A percentile compares a stretch with the other conserved stretches of the same genome.
phyloP scores from a whole-genome alignment of 2,797 vertebrate species.

The Lutjanus argentimaculatus region DNA sequence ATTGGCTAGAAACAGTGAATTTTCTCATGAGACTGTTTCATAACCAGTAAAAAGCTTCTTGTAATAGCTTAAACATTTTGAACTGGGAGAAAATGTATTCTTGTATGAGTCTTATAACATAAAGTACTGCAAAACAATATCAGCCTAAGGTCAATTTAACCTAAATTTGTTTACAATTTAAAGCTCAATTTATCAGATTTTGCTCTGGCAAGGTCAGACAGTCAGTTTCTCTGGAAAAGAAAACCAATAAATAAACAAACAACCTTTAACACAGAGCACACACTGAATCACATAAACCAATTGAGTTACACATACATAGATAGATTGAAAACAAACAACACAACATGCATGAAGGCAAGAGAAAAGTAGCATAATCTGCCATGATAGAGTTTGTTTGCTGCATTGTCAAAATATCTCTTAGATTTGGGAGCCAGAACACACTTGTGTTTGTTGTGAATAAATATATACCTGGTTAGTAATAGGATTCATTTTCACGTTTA shows the following conservation, averaged over 20 bases:
- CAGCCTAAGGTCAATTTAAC: slow-evolving; percentile 48
- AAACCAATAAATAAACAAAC: slow-evolving; percentile 61
- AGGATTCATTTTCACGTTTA: slow-evolving; percentile 82
- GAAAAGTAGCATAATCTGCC: slow-evolving; percentile 53
- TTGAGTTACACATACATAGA: slow-evolving; percentile 69
- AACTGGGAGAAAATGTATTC: not conserved
- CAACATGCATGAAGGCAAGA: slow-evolving; percentile 38
- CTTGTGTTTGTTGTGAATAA: slow-evolving; percentile 72
- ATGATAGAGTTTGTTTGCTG: slow-evolving; percentile 70
- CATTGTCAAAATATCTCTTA: slow-evolving; percentile 74
- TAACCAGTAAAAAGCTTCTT: not conserved
- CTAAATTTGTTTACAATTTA: slow-evolving; percentile 51
- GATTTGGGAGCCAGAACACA: slow-evolving; percentile 59
- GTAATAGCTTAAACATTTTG: not conserved
- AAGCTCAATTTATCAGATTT: slow-evolving; percentile 51
- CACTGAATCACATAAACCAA: slow-evolving; percentile 50
- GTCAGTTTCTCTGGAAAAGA: slow-evolving; percentile 50
- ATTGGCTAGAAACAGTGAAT: too few species aligned
- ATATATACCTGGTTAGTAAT: slow-evolving; percentile 77
- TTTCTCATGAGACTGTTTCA: too few species aligned
- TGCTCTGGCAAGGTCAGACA: slow-evolving; percentile 66
- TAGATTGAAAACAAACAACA: slow-evolving; percentile 72
- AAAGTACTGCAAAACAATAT: slow-evolving; percentile 29
- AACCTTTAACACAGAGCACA: slow-evolving; percentile 42
- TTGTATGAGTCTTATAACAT: not conserved